These are phyloP conservation scores for Notolepis coatsorum DNA, from an alignment of 2,797 vertebrate species.

Conservation along the genomic window DNA sequence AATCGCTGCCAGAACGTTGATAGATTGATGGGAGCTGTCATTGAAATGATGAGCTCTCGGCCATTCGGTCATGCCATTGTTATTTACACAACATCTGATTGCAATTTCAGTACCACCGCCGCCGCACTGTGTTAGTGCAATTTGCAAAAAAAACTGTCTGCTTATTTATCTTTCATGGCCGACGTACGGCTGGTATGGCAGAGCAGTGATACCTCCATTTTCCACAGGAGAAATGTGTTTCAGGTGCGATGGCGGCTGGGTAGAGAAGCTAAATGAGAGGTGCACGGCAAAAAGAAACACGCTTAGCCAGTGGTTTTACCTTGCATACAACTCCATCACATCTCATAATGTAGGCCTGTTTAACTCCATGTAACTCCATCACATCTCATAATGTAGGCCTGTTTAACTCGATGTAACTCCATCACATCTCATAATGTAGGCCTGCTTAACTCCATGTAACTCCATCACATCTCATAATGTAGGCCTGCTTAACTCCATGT, in stretches of 20 bases:
- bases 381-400: too few species aligned
- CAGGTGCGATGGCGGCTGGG: constrained; percentile 65
- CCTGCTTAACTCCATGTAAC: too few species aligned
- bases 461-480: too few species aligned
- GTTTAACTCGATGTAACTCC: too few species aligned
- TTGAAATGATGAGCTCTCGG: constrained; percentile 65
- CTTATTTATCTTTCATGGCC: constrained; percentile 73
- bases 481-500: too few species aligned
- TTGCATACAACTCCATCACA: too few species aligned
- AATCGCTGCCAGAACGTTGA: constrained; percentile 66
- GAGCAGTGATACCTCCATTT: constrained; percentile 51
- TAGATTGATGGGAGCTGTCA: constrained; percentile 77
- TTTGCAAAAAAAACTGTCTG: constrained; percentile 61
- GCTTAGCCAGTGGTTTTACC: too few species aligned
- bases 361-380: too few species aligned
- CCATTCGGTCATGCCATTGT: constrained; percentile 58
- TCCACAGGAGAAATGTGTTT: constrained; percentile 64
- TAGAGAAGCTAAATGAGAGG: constrained; percentile 51
- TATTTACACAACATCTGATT: constrained; percentile 78
- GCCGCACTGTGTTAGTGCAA: constrained; percentile 70
- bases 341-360: too few species aligned
- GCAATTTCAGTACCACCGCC: constrained; percentile 69
- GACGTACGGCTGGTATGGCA: constrained; percentile 50
- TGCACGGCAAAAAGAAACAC: too few species aligned
- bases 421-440: too few species aligned